Evolutionary conservation across 2,888 invertebrate genomes (phyloP).

Genomic region (Pristionchus exspectatus): DNA sequence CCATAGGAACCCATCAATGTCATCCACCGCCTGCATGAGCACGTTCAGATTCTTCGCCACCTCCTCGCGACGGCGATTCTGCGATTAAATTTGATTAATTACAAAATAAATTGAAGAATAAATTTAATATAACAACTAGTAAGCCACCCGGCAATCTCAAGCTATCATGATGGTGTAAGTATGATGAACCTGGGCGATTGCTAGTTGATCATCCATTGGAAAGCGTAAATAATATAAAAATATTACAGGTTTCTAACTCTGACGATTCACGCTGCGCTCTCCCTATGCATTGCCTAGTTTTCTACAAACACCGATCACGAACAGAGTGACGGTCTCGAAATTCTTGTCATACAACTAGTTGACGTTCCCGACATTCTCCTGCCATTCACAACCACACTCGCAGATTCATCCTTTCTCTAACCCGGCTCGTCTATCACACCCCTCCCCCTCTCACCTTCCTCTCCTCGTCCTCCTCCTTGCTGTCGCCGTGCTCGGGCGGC

Average conservation of each 20-base stretch:
- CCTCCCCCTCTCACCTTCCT: conserved; percentile 54
- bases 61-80: conserved; percentile 81
- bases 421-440: too few species aligned
- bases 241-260: background rate
- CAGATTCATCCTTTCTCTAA: conserved; percentile 49
- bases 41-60: conserved; percentile 90
- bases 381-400: conserved; percentile 56
- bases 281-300: background rate
- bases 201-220: too few species aligned
- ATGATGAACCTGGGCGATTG: too few species aligned
- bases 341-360: too few species aligned
- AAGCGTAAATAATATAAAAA: too few species aligned
- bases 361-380: background rate
- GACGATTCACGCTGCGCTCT: background rate
- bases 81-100: background rate
- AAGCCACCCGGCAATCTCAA: background rate
- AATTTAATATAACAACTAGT: background rate
- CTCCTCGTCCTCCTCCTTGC: conserved; percentile 79
- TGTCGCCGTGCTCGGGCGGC: background rate
- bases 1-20: conserved; percentile 87
- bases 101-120: background rate
- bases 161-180: too few species aligned
- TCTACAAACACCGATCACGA: background rate
- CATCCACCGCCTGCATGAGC: conserved; percentile 85
- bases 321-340: too few species aligned